Evolutionary conservation across 1,140 invertebrate genomes (phyloP), one percentile per base, ranked within the genome.

Genomic region (Scaptomyza graminum): DNA sequence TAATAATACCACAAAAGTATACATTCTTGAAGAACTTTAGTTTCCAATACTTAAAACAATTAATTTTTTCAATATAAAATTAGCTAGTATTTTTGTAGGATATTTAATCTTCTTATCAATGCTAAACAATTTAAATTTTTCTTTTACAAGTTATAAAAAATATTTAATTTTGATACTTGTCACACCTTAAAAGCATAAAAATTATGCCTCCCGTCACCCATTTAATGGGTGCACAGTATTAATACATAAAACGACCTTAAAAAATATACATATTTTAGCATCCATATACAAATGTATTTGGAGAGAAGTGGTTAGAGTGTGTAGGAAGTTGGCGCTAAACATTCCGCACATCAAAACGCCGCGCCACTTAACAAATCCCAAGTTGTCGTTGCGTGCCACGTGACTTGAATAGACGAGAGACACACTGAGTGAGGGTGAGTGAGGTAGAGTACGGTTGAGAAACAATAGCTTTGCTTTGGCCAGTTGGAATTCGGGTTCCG

Each of bases 331-430:
- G 44, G 28, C 49, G 56, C 56, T 68, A 78, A 79, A 67, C 80
- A 83, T 79, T 69, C 79, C 70, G 79, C 66, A 81, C 82, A 81
- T 88, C 74, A 79, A 83, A 83, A 70, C 68, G 83, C 74, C 57
- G 69, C 79, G 83, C 83, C 83, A 88, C 83, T 88, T 87, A 83
- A 87, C 83, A 87, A 87, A 88, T 87, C 83, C 83, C 83, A 83
- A 88, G 83, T 87, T 87, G 83, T 87, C 83, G 83, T 88, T 88
- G 83, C 83, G 84, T 88, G 83, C 79, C 71, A 87, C 83, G 83
- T 87, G 83, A 87, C 83, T 87, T 65, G 83, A 70, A 83, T 87
- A 78, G 69, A 57, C 25, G 50, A 65, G 61, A 41, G 50, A 34
- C 46, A 62, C 51, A 41, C 8, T 0, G 28, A 28, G 28, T 3